Conservation (phyloP, 2,113 vertebrate species). For the Pongo abelii region DNA sequence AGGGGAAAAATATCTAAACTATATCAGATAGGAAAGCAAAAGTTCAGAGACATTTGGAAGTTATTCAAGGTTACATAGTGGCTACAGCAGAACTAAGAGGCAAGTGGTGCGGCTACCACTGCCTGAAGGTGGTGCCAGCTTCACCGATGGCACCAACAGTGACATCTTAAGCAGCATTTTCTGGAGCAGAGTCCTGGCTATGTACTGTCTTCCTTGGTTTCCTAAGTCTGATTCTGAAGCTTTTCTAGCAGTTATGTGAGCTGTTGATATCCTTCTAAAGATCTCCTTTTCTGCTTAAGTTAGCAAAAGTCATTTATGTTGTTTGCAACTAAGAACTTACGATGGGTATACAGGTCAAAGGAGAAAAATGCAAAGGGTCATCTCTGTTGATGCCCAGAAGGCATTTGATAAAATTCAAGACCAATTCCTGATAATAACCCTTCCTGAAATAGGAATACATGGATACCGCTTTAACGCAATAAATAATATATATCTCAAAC, state of each 20-base stretch:
- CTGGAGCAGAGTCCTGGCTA: not conserved
- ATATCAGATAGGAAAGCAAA: not conserved
- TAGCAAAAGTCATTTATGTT: not conserved
- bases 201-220: not conserved
- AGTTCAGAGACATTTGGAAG: not conserved
- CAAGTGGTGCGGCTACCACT: not conserved
- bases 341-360: not conserved
- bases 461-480: slow-evolving; percentile 67
- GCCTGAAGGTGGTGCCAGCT: not conserved
- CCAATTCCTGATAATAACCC: slow-evolving; percentile 47
- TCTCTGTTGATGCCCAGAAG: not conserved
- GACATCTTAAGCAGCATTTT: not conserved
- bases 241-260: not conserved
- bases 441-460: slow-evolving; percentile 57
- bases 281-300: not conserved
- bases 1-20: no score
- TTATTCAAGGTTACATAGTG: not conserved
- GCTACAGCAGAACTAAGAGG: not conserved
- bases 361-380: not conserved
- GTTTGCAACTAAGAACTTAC: not conserved
- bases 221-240: not conserved
- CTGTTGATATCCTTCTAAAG: not conserved
- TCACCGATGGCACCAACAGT: not conserved
- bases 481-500: slow-evolving; percentile 75
- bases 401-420: slow-evolving; percentile 39